Percentiles rank a stretch among this genome's conserved stretches.
Evolutionary conservation across 1,140 invertebrate species (phyloP).

Genomic region (Macrostomum lignano): DNA sequence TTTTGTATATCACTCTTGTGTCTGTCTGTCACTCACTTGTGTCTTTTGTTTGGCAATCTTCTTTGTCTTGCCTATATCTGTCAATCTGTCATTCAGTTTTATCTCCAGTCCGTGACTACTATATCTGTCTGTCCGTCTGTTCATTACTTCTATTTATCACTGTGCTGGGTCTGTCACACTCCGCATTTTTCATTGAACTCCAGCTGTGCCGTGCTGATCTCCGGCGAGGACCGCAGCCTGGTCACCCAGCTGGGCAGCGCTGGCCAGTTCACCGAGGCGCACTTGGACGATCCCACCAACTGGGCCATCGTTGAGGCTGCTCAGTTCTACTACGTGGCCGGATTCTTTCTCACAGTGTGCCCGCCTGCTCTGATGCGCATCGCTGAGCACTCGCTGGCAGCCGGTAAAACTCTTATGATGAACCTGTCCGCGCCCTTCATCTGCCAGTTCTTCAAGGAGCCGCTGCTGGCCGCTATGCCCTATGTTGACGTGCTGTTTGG

Average conservation of each 20-base stretch:
- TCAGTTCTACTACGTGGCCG: constrained; percentile 58
- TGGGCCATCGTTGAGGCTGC: constrained; percentile 47
- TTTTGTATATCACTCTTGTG: too few relatives aligned
- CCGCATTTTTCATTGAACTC: constrained; percentile 9
- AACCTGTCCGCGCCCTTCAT: constrained; percentile 89
- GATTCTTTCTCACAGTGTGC: constrained; percentile 83
- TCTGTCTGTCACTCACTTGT: too few relatives aligned
- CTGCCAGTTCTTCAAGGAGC: constrained; percentile 55
- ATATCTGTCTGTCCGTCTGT: too few relatives aligned
- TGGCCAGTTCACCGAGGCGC: constrained; percentile 59
- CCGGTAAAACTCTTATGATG: constrained; percentile 53
- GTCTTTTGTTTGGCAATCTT: too few relatives aligned
- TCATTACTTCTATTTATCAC: too few relatives aligned
- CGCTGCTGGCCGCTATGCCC: constrained; percentile 48
- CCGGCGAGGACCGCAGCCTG: constrained; percentile 39
- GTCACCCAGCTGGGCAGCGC: constrained; percentile 81
- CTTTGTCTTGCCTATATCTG: too few relatives aligned
- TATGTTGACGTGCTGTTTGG: constrained; percentile 86
- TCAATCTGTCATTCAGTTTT: too few relatives aligned
- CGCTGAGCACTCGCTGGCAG: constrained; percentile 41
- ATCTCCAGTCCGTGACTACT: too few relatives aligned
- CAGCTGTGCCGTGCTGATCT: constrained; percentile 34
- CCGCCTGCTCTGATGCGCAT: constrained; percentile 52
- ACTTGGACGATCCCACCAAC: constrained; percentile 47
- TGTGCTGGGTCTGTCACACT: too few relatives aligned